These are phyloP conservation scores for Drosophila eohydei DNA, from an alignment of 2,888 invertebrate genomes.

Conservation along the genomic window DNA sequence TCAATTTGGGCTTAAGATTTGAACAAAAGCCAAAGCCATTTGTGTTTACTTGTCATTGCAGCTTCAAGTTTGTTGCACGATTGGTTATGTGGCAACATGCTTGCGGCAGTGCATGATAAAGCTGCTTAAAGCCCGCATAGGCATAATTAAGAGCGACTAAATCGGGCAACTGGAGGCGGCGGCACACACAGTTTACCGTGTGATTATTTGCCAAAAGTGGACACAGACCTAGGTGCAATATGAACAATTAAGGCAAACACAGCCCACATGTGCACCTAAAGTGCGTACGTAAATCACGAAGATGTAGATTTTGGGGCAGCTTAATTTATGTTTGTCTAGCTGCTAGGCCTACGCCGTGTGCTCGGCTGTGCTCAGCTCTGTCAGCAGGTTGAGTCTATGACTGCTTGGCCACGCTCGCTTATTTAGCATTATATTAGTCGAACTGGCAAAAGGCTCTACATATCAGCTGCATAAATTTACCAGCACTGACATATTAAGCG, in stretches of 20 bases:
- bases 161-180: not conserved
- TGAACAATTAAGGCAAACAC: conserved; percentile 53
- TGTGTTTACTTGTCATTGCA: not conserved
- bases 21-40: not conserved
- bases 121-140: conserved; percentile 8
- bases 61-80: not conserved
- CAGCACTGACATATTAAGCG: conserved; percentile 59
- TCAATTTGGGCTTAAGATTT: not conserved
- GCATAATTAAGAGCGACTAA: conserved; percentile 22
- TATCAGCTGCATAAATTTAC: conserved; percentile 69
- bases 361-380: not conserved
- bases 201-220: conserved; percentile 59
- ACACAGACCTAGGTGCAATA: conserved; percentile 30
- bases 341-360: not conserved
- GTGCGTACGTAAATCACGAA: conserved; percentile 63
- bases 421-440: conserved; percentile 25
- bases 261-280: conserved; percentile 49
- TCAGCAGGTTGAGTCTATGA: conserved; percentile 3
- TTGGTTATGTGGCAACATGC: not conserved
- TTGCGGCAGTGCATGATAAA: not conserved
- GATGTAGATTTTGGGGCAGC: conserved; percentile 54
- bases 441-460: conserved; percentile 24
- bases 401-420: conserved; percentile 19
- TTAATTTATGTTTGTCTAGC: conserved; percentile 60
- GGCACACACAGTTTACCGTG: conserved; percentile 25